Percentiles rank a stretch among this genome's conserved stretches.
These are phyloP conservation scores for Parnassius orleans DNA, from an alignment of 2,888 invertebrate genomes.

Conservation along the genomic window DNA sequence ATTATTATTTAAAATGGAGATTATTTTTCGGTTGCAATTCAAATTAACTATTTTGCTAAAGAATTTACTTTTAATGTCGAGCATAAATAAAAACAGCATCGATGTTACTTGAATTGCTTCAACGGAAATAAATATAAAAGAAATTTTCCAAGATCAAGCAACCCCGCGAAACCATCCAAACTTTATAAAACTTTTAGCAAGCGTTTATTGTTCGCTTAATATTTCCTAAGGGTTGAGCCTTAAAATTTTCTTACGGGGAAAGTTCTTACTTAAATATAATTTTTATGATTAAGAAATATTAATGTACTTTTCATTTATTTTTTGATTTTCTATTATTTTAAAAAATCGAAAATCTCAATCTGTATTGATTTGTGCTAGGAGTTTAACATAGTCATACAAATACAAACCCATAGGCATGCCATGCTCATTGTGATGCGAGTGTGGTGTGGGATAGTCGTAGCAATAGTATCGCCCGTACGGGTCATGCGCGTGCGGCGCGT, in stretches of 20 bases:
- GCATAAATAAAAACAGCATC: background rate
- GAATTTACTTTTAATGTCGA: background rate
- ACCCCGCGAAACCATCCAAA: slow-evolving; percentile 12
- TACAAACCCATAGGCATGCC: slow-evolving; percentile 71
- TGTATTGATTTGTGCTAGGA: background rate
- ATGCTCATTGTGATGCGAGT: slow-evolving; percentile 68
- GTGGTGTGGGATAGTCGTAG: slow-evolving; percentile 69
- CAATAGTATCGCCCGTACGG: slow-evolving; percentile 73
- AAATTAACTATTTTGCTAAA: too few species aligned
- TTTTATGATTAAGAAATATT: background rate
- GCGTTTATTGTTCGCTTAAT: slow-evolving; percentile 7
- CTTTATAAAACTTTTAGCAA: slow-evolving; percentile 15
- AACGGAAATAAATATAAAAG: background rate
- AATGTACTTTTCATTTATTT: background rate
- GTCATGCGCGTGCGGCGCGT: slow-evolving; percentile 62
- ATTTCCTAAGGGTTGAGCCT: background rate
- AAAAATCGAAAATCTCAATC: background rate
- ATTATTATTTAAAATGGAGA: too few species aligned
- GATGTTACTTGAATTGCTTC: background rate
- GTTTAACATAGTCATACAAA: slow-evolving; percentile 6
- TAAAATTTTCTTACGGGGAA: background rate
- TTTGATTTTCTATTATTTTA: background rate
- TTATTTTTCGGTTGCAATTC: too few species aligned
- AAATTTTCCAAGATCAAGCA: slow-evolving; percentile 10
- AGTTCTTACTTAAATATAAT: background rate